Evolutionary conservation across 2,797 vertebrate genomes (phyloP).

Genomic region (Sternotherus odoratus): DNA sequence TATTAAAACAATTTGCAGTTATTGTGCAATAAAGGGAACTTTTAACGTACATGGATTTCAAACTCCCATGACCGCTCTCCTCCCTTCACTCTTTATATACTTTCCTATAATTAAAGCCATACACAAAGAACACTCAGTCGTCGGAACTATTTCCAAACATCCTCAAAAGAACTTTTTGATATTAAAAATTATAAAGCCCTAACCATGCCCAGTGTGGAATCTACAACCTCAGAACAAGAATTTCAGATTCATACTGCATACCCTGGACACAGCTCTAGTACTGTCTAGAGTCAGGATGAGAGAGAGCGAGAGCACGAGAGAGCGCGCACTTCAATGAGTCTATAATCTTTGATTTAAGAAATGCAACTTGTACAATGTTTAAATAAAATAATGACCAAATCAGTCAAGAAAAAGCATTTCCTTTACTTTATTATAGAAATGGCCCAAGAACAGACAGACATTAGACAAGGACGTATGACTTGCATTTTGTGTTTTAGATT

Average conservation of each 20-base stretch:
- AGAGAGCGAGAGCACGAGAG: no score
- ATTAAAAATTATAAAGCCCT: not conserved
- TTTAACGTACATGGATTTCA: not conserved
- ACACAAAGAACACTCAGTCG: not conserved
- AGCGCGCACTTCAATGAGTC: accelerated
- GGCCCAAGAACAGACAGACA: not conserved
- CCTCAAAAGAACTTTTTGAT: not conserved
- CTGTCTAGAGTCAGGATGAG: not conserved
- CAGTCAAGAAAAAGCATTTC: not conserved
- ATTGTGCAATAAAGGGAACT: not conserved
- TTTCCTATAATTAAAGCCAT: not conserved
- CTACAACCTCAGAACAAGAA: not conserved
- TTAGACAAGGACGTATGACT: not conserved
- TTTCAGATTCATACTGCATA: not conserved
- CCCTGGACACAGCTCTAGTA: not conserved
- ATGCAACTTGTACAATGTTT: not conserved
- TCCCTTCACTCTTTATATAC: not conserved
- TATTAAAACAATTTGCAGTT: not conserved
- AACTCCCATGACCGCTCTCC: not conserved
- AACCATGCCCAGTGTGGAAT: not conserved
- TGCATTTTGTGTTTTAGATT: not conserved
- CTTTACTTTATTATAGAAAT: not conserved
- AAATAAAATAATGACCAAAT: not conserved
- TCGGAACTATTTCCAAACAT: not conserved
- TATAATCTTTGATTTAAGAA: not conserved